Conservation (phyloP, 2,888 invertebrate species). For the Dione vanillae region DNA sequence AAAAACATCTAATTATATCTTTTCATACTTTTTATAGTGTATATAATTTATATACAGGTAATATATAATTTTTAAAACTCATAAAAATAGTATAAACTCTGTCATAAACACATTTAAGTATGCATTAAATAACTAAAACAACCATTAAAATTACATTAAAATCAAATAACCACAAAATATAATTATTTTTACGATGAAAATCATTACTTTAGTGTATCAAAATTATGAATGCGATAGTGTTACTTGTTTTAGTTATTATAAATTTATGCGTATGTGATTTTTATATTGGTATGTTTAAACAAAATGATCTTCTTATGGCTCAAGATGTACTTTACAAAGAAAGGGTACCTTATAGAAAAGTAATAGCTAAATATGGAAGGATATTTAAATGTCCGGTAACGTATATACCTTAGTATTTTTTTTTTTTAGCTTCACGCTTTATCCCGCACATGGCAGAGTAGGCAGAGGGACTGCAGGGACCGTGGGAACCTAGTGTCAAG, state of each 20-base stretch:
- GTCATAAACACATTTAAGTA: neutral
- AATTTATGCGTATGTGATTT: slow-evolving; percentile 55
- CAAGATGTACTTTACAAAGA: slow-evolving; percentile 66
- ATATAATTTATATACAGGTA: too few species aligned
- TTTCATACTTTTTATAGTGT: too few species aligned
- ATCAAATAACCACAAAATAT: neutral
- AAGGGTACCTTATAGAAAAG: slow-evolving; percentile 51
- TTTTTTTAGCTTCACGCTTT: too few species aligned
- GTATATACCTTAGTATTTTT: slow-evolving; percentile 13
- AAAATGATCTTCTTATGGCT: slow-evolving; percentile 66
- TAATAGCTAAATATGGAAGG: slow-evolving; percentile 65
- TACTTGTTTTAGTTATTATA: slow-evolving; percentile 27
- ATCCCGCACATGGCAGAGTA: too few species aligned
- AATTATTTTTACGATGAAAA: neutral
- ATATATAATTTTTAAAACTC: neutral
- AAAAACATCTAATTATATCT: too few species aligned
- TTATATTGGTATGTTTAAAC: slow-evolving; percentile 69
- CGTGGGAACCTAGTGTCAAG: too few species aligned
- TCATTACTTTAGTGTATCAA: neutral
- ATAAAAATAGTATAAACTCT: neutral
- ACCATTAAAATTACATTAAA: slow-evolving; percentile 9
- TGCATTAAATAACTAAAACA: neutral
- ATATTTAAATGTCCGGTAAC: slow-evolving; percentile 68
- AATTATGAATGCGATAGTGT: slow-evolving; percentile 26
- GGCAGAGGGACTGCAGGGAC: too few species aligned